A percentile compares a stretch with the other conserved stretches of the same genome.
phyloP scores from a whole-genome alignment of 1,140 invertebrate genomes.

The Sitodiplosis mosellana region DNA sequence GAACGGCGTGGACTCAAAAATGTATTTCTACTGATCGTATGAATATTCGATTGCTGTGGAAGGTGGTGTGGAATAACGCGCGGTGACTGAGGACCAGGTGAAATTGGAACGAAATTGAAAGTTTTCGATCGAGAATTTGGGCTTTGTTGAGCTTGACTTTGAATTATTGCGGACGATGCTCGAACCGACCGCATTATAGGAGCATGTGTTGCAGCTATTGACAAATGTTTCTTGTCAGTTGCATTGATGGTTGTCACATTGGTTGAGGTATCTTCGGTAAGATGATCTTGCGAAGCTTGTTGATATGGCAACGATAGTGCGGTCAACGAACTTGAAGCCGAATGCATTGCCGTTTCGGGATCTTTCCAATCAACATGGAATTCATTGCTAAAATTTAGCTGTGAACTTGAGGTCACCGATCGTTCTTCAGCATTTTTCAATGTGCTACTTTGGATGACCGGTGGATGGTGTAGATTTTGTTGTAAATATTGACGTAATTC shows the following conservation, averaged over 20 bases:
- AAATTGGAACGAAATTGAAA: slow-evolving; percentile 71
- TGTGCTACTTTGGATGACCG: background rate
- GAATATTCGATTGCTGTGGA: background rate
- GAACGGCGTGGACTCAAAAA: slow-evolving; percentile 70
- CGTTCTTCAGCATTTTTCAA: background rate
- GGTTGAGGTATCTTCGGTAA: too few species aligned
- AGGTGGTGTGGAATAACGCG: slow-evolving; percentile 38
- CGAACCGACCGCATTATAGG: too few species aligned
- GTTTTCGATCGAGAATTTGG: slow-evolving; percentile 47
- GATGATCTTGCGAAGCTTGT: too few species aligned
- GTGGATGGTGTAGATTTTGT: slow-evolving; percentile 2
- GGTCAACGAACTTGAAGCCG: slow-evolving; percentile 4
- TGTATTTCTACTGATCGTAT: slow-evolving; percentile 30
- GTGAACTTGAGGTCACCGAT: too few species aligned
- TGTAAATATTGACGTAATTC: slow-evolving; percentile 4
- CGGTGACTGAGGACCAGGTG: slow-evolving; percentile 35
- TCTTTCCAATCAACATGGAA: too few species aligned
- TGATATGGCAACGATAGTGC: background rate
- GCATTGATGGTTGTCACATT: too few species aligned
- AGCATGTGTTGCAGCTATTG: too few species aligned
- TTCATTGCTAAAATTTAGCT: too few species aligned
- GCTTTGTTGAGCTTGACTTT: slow-evolving; percentile 32
- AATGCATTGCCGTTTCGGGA: too few species aligned
- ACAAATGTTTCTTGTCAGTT: too few species aligned
- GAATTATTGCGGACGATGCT: background rate